A percentile compares a stretch with the other conserved stretches of the same genome.
phyloP scores from a whole-genome alignment of 2,113 vertebrate species.

The Gnathonemus longibarbis region DNA sequence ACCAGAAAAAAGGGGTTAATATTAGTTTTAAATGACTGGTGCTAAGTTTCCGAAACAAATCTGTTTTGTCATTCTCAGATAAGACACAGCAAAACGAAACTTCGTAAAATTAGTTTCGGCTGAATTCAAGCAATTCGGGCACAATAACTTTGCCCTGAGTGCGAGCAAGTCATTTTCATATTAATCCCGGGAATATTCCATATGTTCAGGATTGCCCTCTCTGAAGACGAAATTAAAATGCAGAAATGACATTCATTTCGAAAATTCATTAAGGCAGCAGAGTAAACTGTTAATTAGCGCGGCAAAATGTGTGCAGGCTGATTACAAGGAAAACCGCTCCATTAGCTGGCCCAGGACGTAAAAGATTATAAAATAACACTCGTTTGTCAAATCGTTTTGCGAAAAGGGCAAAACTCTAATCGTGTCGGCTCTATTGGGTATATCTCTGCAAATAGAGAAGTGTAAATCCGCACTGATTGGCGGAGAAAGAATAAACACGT shows the following conservation, averaged over 20 bases:
- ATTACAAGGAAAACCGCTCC: neutral
- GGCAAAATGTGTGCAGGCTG: neutral
- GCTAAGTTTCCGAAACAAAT: neutral
- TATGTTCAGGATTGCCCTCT: neutral
- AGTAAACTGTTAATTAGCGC: constrained; percentile 16
- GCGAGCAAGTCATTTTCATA: constrained; percentile 4
- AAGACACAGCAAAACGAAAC: neutral
- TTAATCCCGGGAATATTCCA: constrained; percentile 2
- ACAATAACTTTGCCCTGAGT: neutral
- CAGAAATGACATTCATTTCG: neutral
- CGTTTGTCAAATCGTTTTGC: neutral
- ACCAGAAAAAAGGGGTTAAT: neutral
- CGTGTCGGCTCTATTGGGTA: neutral
- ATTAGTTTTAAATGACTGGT: neutral
- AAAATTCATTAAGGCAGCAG: constrained; percentile 6
- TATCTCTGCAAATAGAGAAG: neutral
- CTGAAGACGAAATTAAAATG: neutral
- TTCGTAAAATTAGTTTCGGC: neutral
- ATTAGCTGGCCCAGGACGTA: neutral
- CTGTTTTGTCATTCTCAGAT: constrained; percentile 8
- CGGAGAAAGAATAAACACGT: neutral
- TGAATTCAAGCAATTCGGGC: constrained; percentile 1
- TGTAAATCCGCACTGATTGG: neutral
- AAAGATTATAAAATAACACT: neutral
- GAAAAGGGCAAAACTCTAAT: constrained; percentile 4